Evolutionary conservation across 2,113 vertebrate genomes (phyloP).

Genomic region (Anser brachyrhynchus): DNA sequence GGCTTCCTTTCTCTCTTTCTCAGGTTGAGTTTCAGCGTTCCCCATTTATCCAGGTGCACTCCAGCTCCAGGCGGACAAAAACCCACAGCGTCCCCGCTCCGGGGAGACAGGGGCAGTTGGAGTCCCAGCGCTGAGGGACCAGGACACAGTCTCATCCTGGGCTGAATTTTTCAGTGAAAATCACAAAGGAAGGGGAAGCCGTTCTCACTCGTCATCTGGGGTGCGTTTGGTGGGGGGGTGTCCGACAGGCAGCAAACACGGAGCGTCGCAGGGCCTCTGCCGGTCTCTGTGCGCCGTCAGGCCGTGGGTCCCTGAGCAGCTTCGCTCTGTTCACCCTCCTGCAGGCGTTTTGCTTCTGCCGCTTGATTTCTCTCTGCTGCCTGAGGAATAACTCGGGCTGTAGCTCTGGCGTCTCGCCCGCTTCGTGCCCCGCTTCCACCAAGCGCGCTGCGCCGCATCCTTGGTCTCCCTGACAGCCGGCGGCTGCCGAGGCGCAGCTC

Average conservation of each 20-base stretch:
- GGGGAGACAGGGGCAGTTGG: neutral
- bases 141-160: neutral
- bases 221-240: neutral
- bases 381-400: slow-evolving; percentile 30
- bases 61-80: neutral
- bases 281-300: neutral
- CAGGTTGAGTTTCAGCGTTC: neutral
- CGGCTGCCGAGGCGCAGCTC: slow-evolving; percentile 50
- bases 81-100: rapidly evolving
- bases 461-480: slow-evolving; percentile 2
- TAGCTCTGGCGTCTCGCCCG: slow-evolving; percentile 41
- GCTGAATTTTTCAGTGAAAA: neutral
- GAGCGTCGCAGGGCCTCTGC: neutral
- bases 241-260: neutral
- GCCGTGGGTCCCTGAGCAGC: neutral
- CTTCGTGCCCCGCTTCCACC: neutral
- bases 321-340: slow-evolving; percentile 34
- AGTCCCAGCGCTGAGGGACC: neutral
- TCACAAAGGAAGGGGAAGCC: neutral
- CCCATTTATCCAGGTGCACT: neutral
- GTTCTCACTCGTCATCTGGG: neutral
- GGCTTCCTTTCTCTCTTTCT: neutral
- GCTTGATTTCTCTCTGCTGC: slow-evolving; percentile 33
- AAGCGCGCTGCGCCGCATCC: neutral
- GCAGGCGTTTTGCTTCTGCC: slow-evolving; percentile 18